A percentile compares a stretch with the other conserved stretches of the same genome.
phyloP scores from a whole-genome alignment of 2,888 invertebrate species.

The Yponomeuta evonymella region DNA sequence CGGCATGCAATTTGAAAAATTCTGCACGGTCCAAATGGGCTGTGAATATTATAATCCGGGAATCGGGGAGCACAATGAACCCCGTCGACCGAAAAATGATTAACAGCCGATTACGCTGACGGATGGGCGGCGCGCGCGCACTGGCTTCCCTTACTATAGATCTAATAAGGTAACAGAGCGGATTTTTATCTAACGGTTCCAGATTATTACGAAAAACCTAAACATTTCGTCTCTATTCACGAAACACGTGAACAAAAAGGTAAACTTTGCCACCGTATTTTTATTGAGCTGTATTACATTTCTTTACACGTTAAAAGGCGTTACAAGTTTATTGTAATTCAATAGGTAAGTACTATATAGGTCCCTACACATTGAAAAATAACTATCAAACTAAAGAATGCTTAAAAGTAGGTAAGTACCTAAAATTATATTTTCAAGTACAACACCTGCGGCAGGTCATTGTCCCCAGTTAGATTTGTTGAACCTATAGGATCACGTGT shows the following conservation, averaged over 20 bases:
- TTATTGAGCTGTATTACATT: not conserved
- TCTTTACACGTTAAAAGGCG: not conserved
- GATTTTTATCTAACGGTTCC: conserved; percentile 7
- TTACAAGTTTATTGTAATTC: not conserved
- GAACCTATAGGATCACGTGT: too few relatives aligned
- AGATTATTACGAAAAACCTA: not conserved
- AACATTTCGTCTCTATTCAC: not conserved
- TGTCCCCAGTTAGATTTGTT: too few relatives aligned
- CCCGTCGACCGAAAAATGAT: conserved; percentile 75
- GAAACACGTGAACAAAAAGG: not conserved
- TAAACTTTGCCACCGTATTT: not conserved
- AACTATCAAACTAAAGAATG: too few relatives aligned
- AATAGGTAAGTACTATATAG: too few relatives aligned
- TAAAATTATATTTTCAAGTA: too few relatives aligned
- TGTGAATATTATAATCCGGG: conserved; percentile 55
- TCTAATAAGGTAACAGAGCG: conserved; percentile 26
- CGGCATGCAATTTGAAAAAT: conserved; percentile 35
- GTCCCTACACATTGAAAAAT: too few relatives aligned
- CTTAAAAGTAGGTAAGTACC: too few relatives aligned
- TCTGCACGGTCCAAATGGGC: conserved; percentile 55
- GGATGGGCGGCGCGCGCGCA: conserved; percentile 65
- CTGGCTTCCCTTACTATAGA: conserved; percentile 64
- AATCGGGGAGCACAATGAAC: conserved; percentile 61
- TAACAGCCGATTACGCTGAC: conserved; percentile 73
- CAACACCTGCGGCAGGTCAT: too few relatives aligned